phyloP scores from a whole-genome alignment of 2,888 invertebrate species.

The Drosophila neotestacea region DNA sequence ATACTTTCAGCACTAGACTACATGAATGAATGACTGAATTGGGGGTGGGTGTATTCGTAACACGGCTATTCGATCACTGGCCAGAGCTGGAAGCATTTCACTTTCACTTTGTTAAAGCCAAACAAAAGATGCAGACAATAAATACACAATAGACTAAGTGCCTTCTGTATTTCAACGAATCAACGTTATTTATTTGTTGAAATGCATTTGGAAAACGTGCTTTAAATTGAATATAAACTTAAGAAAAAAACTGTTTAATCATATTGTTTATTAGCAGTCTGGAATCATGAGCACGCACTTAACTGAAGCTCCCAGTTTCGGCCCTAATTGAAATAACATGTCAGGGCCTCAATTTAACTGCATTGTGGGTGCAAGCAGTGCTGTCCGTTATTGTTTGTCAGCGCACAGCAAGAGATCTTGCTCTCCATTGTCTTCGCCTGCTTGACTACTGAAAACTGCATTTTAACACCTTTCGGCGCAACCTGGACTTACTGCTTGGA shows the following conservation, averaged over 20 bases:
- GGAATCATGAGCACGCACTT: conserved; percentile 65
- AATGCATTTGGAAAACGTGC: conserved; percentile 28
- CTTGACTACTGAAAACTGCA: conserved; percentile 25
- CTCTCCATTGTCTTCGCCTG: conserved; percentile 8
- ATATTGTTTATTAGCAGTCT: conserved; percentile 50
- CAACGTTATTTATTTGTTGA: conserved; percentile 25
- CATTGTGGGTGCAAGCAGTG: conserved; percentile 4
- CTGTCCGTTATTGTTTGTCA: conserved; percentile 12
- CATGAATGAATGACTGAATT: conserved; percentile 10
- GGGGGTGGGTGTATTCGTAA: conserved; percentile 20
- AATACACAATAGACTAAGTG: conserved; percentile 14
- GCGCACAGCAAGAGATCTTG: conserved; percentile 58
- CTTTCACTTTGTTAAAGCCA: conserved; percentile 64
- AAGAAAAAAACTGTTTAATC: conserved; percentile 48
- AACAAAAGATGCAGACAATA: conserved; percentile 42
- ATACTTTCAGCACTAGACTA: conserved; percentile 22
- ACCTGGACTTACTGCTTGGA: conserved; percentile 4
- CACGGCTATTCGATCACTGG: not conserved
- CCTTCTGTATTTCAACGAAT: conserved; percentile 69
- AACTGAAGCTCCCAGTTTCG: conserved; percentile 37
- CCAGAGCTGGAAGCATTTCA: conserved; percentile 18
- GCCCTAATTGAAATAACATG: conserved; percentile 63
- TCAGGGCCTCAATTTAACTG: conserved; percentile 11
- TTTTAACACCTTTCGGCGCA: conserved; percentile 24
- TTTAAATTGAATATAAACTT: conserved; percentile 59